Evolutionary conservation across 2,113 vertebrate species (phyloP).

Genomic region (Sylvicapra grimmia): DNA sequence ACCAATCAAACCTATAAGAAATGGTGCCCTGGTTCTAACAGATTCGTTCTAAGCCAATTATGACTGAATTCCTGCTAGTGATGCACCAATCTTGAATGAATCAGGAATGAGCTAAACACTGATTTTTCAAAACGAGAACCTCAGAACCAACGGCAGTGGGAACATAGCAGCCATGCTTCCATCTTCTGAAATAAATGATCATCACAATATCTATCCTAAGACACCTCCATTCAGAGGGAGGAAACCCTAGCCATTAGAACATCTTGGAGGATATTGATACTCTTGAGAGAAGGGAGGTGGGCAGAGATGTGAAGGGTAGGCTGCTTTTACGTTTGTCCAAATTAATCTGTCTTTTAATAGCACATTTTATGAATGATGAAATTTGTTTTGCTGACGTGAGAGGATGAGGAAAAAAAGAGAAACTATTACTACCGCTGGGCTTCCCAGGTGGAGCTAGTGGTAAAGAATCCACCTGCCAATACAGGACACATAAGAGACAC

Average conservation of each 20-base stretch:
- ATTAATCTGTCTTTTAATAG: background rate
- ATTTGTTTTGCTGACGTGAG: background rate
- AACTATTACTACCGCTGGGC: background rate
- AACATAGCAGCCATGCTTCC: background rate
- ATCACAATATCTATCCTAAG: background rate
- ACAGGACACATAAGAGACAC: background rate
- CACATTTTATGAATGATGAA: background rate
- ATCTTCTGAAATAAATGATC: background rate
- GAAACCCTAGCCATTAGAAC: background rate
- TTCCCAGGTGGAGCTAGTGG: background rate
- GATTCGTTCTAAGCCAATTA: background rate
- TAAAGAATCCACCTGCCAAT: background rate
- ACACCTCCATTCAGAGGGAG: background rate
- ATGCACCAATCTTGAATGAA: background rate
- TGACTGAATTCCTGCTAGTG: background rate
- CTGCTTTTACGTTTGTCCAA: background rate
- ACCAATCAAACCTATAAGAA: background rate
- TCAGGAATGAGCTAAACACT: background rate
- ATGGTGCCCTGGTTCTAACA: background rate
- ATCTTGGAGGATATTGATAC: background rate
- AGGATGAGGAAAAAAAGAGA: background rate
- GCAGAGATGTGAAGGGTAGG: background rate
- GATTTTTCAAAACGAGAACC: background rate
- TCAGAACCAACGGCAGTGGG: background rate
- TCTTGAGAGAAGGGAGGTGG: background rate